Conservation (phyloP, 2,888 invertebrate species). For the Rotaria magnacalcarata region DNA sequence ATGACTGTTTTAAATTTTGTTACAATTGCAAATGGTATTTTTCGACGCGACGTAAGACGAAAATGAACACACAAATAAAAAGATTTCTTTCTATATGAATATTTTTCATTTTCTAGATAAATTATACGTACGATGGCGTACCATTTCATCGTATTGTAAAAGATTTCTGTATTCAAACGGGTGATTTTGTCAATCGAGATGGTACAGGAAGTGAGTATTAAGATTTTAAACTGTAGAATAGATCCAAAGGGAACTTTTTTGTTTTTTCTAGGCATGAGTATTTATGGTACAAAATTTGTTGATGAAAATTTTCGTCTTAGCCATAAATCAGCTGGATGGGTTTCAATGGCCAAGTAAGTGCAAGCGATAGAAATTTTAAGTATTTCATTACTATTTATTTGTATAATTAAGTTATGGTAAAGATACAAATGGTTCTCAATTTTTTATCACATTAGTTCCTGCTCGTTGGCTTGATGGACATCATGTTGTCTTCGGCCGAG, state of each 20-base stretch:
- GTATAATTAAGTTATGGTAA: slow-evolving; percentile 51
- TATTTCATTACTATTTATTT: not conserved
- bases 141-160: slow-evolving; percentile 57
- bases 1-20: slow-evolving; percentile 46
- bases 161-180: slow-evolving; percentile 59
- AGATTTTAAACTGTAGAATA: too few relatives aligned
- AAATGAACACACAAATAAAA: not conserved
- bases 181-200: slow-evolving; percentile 57
- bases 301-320: slow-evolving; percentile 58
- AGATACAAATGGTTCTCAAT: slow-evolving; percentile 60
- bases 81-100: not conserved
- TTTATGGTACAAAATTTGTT: slow-evolving; percentile 56
- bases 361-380: slow-evolving; percentile 49
- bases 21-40: slow-evolving; percentile 43
- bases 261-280: slow-evolving; percentile 52
- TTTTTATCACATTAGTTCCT: slow-evolving; percentile 57
- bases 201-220: slow-evolving; percentile 55
- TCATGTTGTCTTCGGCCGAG: slow-evolving; percentile 59
- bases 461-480: slow-evolving; percentile 58
- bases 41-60: not conserved
- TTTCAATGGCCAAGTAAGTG: slow-evolving; percentile 60
- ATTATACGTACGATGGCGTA: slow-evolving; percentile 54
- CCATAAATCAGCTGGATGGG: slow-evolving; percentile 56
- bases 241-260: not conserved
- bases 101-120: slow-evolving; percentile 47